Base-by-base conservation (phyloP, 2,888 invertebrate genomes). In the Abscondita cerata region DNA sequence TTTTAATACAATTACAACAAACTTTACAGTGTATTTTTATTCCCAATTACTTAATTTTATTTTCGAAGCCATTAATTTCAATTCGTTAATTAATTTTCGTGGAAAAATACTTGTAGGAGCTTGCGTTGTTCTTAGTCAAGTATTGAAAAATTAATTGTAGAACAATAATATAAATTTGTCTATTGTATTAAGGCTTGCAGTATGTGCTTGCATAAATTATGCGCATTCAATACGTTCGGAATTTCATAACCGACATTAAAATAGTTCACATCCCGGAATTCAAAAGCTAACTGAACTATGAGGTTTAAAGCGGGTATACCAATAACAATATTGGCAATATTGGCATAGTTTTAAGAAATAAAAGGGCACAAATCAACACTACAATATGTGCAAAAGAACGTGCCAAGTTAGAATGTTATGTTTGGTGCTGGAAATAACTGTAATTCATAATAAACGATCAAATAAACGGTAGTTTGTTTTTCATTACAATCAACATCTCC, bases 311-410 rank as follows among this genome's bases (percentile, higher is more conserved):
- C 31, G 12, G 57, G 53, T 62, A 46, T 47, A 56, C 62, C 62
- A 58, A 62, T 62, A 58, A 62, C 58, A 57, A 52, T 58, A 62
- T 58, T 62, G 57, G 53, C 58, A 62, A 62, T 62, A 62, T 62
- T 62, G 57, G 57, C 58, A 62, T 62, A 54, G 62, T 62, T 62
- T 48, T 48, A 50, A 19, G 38, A 47, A 54, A 54, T 46, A 53
- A 51, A 59, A 53, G 20, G 57, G 36, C 62, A 62, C 62, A 62
- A 62, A 62, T 62, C 62, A 62, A 62, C 62, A 56, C 9, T 52
- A 62, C 62, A 62, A 62, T 62, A 57, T 62, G 62, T 62, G 62
- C 62, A 57, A 12, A 38, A 40, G 50, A 62, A 62, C 56, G 56
- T 57, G 56, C 52, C 55, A 54, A 36, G 51, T 38, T 34, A 60